Conservation (phyloP, 2,888 invertebrate genomes). For the Watsonalla cultraria region DNA sequence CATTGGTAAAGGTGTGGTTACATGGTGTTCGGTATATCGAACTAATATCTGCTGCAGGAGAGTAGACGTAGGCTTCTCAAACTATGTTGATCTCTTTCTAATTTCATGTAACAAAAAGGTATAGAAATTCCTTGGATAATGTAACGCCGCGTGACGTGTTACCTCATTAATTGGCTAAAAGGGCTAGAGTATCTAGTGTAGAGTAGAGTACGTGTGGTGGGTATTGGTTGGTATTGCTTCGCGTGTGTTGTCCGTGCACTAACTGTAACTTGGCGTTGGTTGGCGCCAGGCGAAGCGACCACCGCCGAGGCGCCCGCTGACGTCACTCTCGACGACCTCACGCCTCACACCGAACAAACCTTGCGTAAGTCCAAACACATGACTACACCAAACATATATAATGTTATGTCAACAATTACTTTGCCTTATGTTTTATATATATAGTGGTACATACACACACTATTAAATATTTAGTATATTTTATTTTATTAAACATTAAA, state of each 20-base stretch:
- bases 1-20: too few relatives aligned
- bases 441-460: not conserved
- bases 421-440: conserved; percentile 13
- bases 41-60: too few relatives aligned
- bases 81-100: too few relatives aligned
- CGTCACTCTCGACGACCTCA: conserved; percentile 27
- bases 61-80: too few relatives aligned
- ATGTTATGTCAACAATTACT: not conserved
- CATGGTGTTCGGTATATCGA: too few relatives aligned
- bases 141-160: too few relatives aligned
- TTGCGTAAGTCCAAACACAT: conserved; percentile 39
- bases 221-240: conserved; percentile 13
- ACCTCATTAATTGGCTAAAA: too few relatives aligned
- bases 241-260: conserved; percentile 46
- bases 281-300: conserved; percentile 41
- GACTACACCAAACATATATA: not conserved
- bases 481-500: too few relatives aligned
- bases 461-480: too few relatives aligned
- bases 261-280: conserved; percentile 30
- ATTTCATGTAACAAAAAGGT: too few relatives aligned
- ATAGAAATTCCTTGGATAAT: too few relatives aligned
- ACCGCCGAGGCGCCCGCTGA: conserved; percentile 42
- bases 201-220: not conserved
- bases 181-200: not conserved
- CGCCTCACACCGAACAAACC: conserved; percentile 37